These are phyloP conservation scores for Watsonalla cultraria DNA, from an alignment of 2,888 invertebrate genomes.

Conservation along the genomic window DNA sequence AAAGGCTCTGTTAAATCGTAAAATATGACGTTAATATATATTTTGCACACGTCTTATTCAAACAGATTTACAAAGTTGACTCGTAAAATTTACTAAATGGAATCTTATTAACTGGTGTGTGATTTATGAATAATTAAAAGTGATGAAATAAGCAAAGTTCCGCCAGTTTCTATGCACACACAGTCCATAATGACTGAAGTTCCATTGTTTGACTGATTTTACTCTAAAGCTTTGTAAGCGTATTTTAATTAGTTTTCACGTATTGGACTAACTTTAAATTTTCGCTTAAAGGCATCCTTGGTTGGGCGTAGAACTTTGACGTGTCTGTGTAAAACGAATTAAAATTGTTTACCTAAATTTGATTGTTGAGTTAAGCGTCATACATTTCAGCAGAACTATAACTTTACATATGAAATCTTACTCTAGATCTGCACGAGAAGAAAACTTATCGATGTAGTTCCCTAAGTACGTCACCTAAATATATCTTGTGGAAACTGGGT, in stretches of 20 bases:
- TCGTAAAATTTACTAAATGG: conserved; percentile 47
- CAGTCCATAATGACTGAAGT: conserved; percentile 1
- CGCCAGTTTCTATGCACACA: conserved; percentile 27
- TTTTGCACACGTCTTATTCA: conserved; percentile 29
- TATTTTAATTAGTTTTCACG: background rate
- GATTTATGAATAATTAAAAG: conserved; percentile 52
- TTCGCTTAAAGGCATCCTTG: too few species aligned
- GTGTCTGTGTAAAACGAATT: background rate
- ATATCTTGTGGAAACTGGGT: too few species aligned
- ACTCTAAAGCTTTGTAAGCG: background rate
- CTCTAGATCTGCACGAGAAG: too few species aligned
- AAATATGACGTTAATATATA: conserved; percentile 26
- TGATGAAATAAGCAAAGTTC: conserved; percentile 37
- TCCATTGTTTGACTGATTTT: background rate
- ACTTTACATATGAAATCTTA: too few species aligned
- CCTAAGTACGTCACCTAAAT: too few species aligned
- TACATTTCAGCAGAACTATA: too few species aligned
- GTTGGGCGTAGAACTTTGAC: too few species aligned
- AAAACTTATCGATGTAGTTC: too few species aligned
- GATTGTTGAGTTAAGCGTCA: too few species aligned
- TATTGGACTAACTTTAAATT: background rate
- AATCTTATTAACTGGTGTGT: conserved; percentile 43
- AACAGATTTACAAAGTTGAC: conserved; percentile 34
- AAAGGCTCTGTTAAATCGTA: conserved; percentile 26
- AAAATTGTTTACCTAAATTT: background rate